Base-by-base conservation (phyloP, 2,113 vertebrate species). In the Synchiropus splendidus region DNA sequence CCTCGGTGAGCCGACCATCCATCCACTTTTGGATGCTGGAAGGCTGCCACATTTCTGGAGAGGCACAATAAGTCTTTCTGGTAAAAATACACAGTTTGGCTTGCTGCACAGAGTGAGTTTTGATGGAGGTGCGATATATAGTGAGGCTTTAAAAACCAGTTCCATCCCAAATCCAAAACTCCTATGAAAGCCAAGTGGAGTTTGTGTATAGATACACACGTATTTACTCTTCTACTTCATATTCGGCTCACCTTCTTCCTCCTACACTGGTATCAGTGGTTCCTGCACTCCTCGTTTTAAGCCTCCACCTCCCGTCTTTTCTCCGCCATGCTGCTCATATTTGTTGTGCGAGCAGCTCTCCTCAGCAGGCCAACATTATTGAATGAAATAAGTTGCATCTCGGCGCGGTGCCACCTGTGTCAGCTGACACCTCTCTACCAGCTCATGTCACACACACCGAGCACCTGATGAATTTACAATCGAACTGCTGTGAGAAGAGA, bases 351-450 rank as follows among this genome's bases (percentile, higher is more conserved):
- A 67, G 61, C 65, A 69, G 55, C 58, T 47, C 48, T 63, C 48
- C 73, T 55, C 55, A 48, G 72, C 50, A 14, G 62, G 55, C 46
- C 21, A 54, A 70, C 54, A 46, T 48, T 71, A 63, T 72, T 65
- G 62, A 54, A 64, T 66, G 56, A 71, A 82, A 75, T 65, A 74
- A 70, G 62, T 64, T 61, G 45, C 69, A 61, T 76, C 57, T 67
- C 34, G 58, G 66, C 56, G 57, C 58, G 38, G 69, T 58, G 64
- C 78, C 78, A 82, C 70, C 70, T 75, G 68, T 73, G 69, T 79
- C 67, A 67, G 65, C 62, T 66, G 72, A 57, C 55, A 58, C 50
- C 38, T 49, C 51, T 48, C 39, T 46, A 38, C 49, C 53, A 44
- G 56, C 53, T 50, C 61, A 54, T 51, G 31, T 75, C 67, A 54